Base-by-base conservation (phyloP, 2,888 invertebrate species). In the Trachelus stipa region DNA sequence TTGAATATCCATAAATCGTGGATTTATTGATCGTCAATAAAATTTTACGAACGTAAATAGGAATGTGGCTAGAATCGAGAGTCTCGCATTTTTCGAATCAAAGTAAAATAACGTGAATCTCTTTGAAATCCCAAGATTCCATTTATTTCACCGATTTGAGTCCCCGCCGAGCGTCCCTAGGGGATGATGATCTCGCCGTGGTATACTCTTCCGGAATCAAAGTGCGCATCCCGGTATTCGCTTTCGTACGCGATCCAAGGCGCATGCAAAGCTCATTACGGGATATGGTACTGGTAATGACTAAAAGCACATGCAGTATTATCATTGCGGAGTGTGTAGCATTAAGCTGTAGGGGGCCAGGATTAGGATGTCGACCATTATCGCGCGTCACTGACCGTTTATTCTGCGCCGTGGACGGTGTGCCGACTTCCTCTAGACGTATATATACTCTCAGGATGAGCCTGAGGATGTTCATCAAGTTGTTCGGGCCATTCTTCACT, bases 291-390 rank as follows among this genome's bases (percentile, higher is more conserved):
- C 79, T 85, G 85, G 85, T 89, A 88, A 88, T 88, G 88, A 88
- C 89, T 87, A 89, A 88, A 85, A 89, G 80, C 85, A 89, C 88
- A 90, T 87, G 87, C 87, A 87, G 86, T 85, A 89, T 90, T 88
- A 90, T 88, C 88, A 89, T 88, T 87, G 86, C 86, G 81, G 85
- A 87, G 80, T 76, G 86, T 88, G 86, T 86, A 85, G 86, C 87
- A 90, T 89, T 90, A 90, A 89, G 87, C 88, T 87, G 88, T 90
- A 89, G 89, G 91, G 90, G 90, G 89, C 88, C 90, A 90, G 91
- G 91, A 91, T 91, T 91, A 91, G 91, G 91, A 91, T 91, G 91
- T 91, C 89, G 91, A 89, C 90, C 90, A 91, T 91, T 91, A 91
- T 90, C 89, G 90, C 90, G 88, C 89, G 88, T 90, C 90, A 90